These are phyloP conservation scores for Macrosoma leucophasiata DNA, from an alignment of 2,888 invertebrate genomes.

Conservation along the genomic window DNA sequence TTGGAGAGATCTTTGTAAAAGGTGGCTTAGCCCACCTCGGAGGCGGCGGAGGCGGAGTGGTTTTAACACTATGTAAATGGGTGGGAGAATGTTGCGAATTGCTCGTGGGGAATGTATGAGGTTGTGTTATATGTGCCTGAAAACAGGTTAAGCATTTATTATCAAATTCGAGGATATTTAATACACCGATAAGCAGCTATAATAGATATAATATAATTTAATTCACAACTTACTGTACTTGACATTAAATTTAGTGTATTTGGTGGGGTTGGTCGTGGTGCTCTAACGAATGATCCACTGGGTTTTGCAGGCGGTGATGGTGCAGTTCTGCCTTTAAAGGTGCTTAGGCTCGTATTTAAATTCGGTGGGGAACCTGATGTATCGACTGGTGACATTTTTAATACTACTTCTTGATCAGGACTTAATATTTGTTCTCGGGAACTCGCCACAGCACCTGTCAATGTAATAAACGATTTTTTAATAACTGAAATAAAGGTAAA, in stretches of 20 bases:
- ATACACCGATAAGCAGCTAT: slow-evolving; percentile 39
- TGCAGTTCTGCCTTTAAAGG: slow-evolving; percentile 79
- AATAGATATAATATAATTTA: slow-evolving; percentile 3
- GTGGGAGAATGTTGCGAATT: slow-evolving; percentile 61
- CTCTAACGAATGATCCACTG: slow-evolving; percentile 69
- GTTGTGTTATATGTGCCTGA: slow-evolving; percentile 75
- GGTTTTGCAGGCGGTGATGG: slow-evolving; percentile 72
- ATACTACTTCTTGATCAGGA: slow-evolving; percentile 78
- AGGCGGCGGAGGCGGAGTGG: slow-evolving; percentile 88
- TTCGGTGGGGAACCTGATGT: slow-evolving; percentile 66
- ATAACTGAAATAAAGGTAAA: too few relatives aligned
- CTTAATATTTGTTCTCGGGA: slow-evolving; percentile 56
- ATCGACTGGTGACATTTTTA: slow-evolving; percentile 84
- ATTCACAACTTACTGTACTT: slow-evolving; percentile 62
- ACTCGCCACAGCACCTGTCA: slow-evolving; percentile 54
- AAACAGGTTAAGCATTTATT: slow-evolving; percentile 59
- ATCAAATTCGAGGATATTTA: slow-evolving; percentile 33
- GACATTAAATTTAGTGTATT: slow-evolving; percentile 86
- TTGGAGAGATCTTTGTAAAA: slow-evolving; percentile 69
- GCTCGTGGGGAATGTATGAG: slow-evolving; percentile 64
- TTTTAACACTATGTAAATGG: slow-evolving; percentile 50
- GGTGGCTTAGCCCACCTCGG: slow-evolving; percentile 90
- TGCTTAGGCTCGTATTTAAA: slow-evolving; percentile 75
- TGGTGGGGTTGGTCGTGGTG: slow-evolving; percentile 86
- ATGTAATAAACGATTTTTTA: neutral